Evolutionary conservation across 92 coral and sea anemone species (phyloP), one percentile per base, ranked within the genome.

Genomic region (Porites rus): DNA sequence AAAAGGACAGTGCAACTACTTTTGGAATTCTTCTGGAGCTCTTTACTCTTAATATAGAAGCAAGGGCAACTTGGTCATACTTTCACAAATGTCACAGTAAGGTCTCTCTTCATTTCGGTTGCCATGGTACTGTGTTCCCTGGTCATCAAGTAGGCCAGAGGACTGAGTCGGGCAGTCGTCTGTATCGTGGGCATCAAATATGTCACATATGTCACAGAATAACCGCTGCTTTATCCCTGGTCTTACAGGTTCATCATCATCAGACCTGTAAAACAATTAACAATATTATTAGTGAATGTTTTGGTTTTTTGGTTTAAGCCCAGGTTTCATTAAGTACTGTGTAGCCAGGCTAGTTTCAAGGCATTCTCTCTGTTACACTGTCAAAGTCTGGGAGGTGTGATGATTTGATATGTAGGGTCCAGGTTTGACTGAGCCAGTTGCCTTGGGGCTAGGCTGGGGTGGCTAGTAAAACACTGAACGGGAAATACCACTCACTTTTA

Each of bases 101-200:
- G 99, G 94, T 78, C 99, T 89, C 43, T 92, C 96, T 67, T 95
- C 96, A 61, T 88, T 82, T 24, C 99, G 84, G 76, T 85, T 92
- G 58, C 99, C 99, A 79, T 92, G 97, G 62, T 97, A 78, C 91
- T 92, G 93, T 52, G 93, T 85, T 11, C 99, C 99, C 51, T 87
- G 90, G 51, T 89, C 82, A 21, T 93, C 98, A 10, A 56, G 76
- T 7, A 67, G 58, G 65, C 89, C 93, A 68, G 98, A 92, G 73
- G 95, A 92, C 89, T 97, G 99, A 80, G 96, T 76, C 18, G 99
- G 99, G 63, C 99, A 97, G 87, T 97, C 98, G 66, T 97, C 99
- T 11, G 99, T 97, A 66, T 97, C 99, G 81, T 97, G 99, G 14
- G 72, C 82, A 85, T 97, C 99, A 84, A 97, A 97, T 59, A 91